Evolutionary conservation across 2,113 vertebrate species (phyloP), one percentile per base, ranked within the genome.

Genomic region (Nanorana parkeri): DNA sequence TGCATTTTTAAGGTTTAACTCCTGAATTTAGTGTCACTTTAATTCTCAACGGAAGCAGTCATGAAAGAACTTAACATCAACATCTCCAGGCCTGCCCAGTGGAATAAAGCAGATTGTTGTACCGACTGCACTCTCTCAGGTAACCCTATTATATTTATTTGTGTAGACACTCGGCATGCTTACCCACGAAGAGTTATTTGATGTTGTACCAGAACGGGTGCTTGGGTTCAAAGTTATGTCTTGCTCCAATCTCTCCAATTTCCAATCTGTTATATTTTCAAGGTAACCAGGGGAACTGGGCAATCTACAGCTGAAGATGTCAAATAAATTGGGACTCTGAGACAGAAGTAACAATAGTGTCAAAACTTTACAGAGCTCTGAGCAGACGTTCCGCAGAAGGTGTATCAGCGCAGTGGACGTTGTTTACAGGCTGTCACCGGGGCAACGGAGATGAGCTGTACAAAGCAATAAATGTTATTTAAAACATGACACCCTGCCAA

Each of bases 401-500:
- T 60, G 21, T 56, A 74, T 60, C 71, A 60, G 24, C 8, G 20
- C 24, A 21, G 13, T n/a, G 71, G 5, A 6, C 20, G 7, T 29
- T 36, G 20, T 60, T 60, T 60, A 32, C 71, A 74, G 28, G 51
- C 29, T 4, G 28, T 74, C 54, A 10, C 71, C 19, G 17, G 6
- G 17, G 54, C 20, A 2, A 60, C 19, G 11, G 54, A 20, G 28
- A 74, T 74, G 28, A 60, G 21, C 54, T 32, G 54, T 74, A 58
- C 13, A 21, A 21, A 72, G 69, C 28, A 58, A 60, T 74, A 36
- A 32, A 74, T 74, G 71, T 60, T 26, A 58, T 16, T 58, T 58
- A 36, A 74, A 36, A 16, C 28, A 17, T 17, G 10, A n/a, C 52
- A 55, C 26, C 19, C 11, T 26, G 26, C 20, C 71, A 60, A 36